Evolutionary conservation across 2,888 invertebrate genomes (phyloP).

Genomic region (Mesochorus sp.): DNA sequence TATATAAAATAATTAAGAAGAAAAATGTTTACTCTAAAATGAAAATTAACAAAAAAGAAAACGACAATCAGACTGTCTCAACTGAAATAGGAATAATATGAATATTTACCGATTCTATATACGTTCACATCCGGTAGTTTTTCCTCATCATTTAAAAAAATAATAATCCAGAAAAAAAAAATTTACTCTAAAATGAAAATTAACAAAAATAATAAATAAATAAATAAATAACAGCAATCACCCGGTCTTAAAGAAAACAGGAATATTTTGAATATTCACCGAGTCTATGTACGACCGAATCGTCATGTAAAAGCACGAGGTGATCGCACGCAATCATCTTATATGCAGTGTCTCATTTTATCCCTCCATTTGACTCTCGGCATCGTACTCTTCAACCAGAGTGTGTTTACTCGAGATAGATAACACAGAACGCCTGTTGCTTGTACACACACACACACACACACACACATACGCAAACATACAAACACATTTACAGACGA

Average conservation of each 20-base stretch:
- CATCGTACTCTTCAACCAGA: conserved; percentile 6
- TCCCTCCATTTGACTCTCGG: conserved; percentile 26
- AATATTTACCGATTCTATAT: too few relatives aligned
- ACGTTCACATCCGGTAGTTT: too few relatives aligned
- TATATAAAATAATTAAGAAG: too few relatives aligned
- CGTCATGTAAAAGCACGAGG: conserved; percentile 2
- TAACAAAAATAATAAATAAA: too few relatives aligned
- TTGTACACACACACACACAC: too few relatives aligned
- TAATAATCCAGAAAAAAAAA: too few relatives aligned
- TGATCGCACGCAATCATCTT: conserved; percentile 44
- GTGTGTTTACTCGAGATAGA: conserved; percentile 47
- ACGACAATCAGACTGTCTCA: too few relatives aligned
- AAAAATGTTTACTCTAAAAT: background rate
- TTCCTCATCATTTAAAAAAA: background rate
- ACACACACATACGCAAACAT: too few relatives aligned
- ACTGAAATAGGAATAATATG: too few relatives aligned
- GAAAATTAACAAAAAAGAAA: too few relatives aligned
- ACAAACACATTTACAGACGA: too few relatives aligned
- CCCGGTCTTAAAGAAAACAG: background rate
- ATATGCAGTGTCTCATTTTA: conserved; percentile 11
- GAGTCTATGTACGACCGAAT: background rate
- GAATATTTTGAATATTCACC: background rate
- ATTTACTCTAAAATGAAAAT: too few relatives aligned
- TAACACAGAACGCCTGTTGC: conserved; percentile 20
- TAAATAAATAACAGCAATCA: background rate